Evolutionary conservation across 2,113 vertebrate genomes (phyloP), one percentile per base, ranked within the genome.

Genomic region (Misgurnus anguillicaudatus): DNA sequence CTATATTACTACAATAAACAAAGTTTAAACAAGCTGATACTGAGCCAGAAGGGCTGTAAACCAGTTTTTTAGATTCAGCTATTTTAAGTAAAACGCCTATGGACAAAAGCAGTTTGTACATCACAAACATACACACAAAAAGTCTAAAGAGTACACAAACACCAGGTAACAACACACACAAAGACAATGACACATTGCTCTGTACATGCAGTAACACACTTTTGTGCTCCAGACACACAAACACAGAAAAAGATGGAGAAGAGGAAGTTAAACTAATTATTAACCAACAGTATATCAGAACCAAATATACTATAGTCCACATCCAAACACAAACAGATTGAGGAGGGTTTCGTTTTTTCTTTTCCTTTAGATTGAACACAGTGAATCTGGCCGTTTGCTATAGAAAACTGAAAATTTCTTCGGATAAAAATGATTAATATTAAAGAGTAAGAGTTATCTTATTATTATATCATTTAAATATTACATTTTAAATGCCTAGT

Each of bases 1-100:
- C 47, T 76, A 53, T 76, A 51, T 53, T 51, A 64, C 74, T 9
- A 64, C 24, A 63, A 64, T 63, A 64, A 76, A 64, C 53, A 45
- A 58, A 24, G 57, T 48, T 19, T 11, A 62, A 62, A 47, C 57
- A 60, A 45, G 14, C 16, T 42, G 11, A 73, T 2, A 8, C n/a
- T 9, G 51, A 38, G 45, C 36, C 13, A 45, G 55, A 73, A 60
- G 55, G 55, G 6, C 70, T 57, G 13, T 60, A 60, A 60, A 5
- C 70, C 3, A 9, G 47, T 55, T 69, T 69, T 55, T 68, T 9
- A 19, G 51, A 71, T 51, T 16, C 48, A 71, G 51, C 51, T 55
- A 39, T 39, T 45, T 42, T 41, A n/a, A 58, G 51, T 58, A 72
- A 71, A 38, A 57, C 5, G 47, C 21, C 48, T 10, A 21, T 6